Conservation (phyloP, 2,113 vertebrate genomes). For the Chaenogobius annularis region DNA sequence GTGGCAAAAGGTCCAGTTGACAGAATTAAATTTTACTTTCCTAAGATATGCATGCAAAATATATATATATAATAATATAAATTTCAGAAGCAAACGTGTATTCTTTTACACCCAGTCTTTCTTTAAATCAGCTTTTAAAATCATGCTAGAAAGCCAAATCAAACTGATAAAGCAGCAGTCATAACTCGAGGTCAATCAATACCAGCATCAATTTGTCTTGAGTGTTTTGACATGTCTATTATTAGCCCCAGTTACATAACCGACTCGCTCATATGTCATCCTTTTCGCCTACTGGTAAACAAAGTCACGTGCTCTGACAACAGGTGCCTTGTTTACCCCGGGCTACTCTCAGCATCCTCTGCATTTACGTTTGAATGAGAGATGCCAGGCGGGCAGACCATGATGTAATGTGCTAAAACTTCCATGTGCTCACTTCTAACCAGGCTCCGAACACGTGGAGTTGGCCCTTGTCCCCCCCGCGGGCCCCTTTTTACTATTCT, state of each 20-base stretch:
- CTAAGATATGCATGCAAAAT: background rate
- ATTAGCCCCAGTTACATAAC: constrained; percentile 8
- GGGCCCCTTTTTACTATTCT: constrained; percentile 53
- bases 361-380: constrained; percentile 46
- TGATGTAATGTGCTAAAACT: constrained; percentile 59
- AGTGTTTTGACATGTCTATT: constrained; percentile 10
- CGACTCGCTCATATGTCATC: constrained; percentile 13
- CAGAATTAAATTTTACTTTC: no score
- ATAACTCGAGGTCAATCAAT: background rate
- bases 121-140: background rate
- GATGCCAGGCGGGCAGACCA: constrained; percentile 43
- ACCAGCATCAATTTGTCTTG: background rate
- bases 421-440: constrained; percentile 52
- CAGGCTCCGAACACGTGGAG: constrained; percentile 65
- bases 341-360: constrained; percentile 26
- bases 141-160: background rate
- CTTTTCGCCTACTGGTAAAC: constrained; percentile 9
- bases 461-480: constrained; percentile 46
- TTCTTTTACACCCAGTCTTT: no score
- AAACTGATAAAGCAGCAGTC: background rate
- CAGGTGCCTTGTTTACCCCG: constrained; percentile 43
- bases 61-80: background rate
- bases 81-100: background rate
- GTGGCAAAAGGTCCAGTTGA: no score
- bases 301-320: constrained; percentile 25